These are phyloP conservation scores for Chiroxiphia lanceolata DNA, from an alignment of 2,797 vertebrate genomes.

Conservation along the genomic window DNA sequence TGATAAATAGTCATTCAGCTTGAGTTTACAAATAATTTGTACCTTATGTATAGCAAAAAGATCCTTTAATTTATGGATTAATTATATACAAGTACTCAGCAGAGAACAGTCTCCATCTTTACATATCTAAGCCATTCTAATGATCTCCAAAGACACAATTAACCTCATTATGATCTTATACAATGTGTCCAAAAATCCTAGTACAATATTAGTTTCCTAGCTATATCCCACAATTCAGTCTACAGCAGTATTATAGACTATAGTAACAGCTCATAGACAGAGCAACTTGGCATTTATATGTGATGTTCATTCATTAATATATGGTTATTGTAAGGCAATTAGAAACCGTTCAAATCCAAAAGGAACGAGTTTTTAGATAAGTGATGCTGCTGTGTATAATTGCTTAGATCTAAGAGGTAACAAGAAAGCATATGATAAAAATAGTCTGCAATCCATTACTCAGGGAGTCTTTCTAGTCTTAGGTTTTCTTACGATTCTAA, in stretches of 20 bases:
- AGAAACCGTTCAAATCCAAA: not conserved
- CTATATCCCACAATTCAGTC: rapidly evolving
- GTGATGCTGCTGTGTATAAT: not conserved
- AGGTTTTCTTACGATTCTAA: not conserved
- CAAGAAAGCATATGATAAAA: not conserved
- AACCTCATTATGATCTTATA: not conserved
- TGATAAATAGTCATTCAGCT: not conserved
- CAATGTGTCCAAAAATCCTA: not conserved
- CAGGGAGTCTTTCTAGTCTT: not conserved
- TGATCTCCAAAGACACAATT: not conserved
- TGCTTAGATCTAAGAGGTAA: not conserved
- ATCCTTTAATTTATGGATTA: not conserved
- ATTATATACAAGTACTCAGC: not conserved
- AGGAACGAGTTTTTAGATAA: not conserved
- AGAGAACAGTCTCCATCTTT: not conserved
- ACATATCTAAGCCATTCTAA: not conserved
- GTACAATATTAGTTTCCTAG: not conserved
- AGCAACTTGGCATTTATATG: not conserved
- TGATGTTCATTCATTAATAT: not conserved
- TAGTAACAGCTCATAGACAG: not conserved
- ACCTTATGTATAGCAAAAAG: not conserved
- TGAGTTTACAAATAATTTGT: not conserved
- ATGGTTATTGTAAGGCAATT: not conserved
- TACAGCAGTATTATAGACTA: not conserved
- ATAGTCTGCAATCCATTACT: not conserved